Percentiles rank a stretch among this genome's conserved stretches.
These are phyloP conservation scores for Stegodyphus mimosarum DNA, from an alignment of 1,140 invertebrate species.

Conservation along the genomic window DNA sequence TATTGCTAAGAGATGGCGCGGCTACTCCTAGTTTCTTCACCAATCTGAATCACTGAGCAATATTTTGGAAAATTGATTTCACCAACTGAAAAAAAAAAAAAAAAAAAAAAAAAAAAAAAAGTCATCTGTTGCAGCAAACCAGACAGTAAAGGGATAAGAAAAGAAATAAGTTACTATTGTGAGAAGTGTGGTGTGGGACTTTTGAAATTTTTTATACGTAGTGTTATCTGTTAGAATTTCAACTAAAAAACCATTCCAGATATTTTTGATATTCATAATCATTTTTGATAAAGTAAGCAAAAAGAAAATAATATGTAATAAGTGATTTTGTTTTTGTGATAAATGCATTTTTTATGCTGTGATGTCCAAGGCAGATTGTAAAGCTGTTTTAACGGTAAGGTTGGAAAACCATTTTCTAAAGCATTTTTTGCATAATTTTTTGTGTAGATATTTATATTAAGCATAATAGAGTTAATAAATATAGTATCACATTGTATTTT, in stretches of 20 bases:
- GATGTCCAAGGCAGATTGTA: conserved; percentile 13
- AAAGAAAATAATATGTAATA: conserved; percentile 1
- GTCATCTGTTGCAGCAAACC: no score
- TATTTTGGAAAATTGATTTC: no score
- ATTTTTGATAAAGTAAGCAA: neutral
- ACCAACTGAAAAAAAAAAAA: no score
- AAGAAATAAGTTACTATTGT: neutral
- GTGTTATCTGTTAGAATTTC: neutral
- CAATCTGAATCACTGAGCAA: no score
- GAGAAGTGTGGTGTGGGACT: neutral
- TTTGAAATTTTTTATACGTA: neutral
- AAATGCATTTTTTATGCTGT: neutral
- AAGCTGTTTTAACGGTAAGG: conserved; percentile 10
- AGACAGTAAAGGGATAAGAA: no score
- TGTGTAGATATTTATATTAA: conserved; percentile 3
- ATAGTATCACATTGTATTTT: neutral
- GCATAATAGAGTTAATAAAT: conserved; percentile 1
- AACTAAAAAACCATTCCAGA: neutral
- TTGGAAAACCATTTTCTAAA: conserved; percentile 10
- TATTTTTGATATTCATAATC: neutral
- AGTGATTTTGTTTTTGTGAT: conserved; percentile 8
- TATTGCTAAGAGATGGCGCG: neutral
- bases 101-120: no score
- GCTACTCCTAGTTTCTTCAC: neutral
- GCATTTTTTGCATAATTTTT: conserved; percentile 2